Base-by-base conservation (phyloP, 2,797 vertebrate genomes). In the Gallinago solitaria region DNA sequence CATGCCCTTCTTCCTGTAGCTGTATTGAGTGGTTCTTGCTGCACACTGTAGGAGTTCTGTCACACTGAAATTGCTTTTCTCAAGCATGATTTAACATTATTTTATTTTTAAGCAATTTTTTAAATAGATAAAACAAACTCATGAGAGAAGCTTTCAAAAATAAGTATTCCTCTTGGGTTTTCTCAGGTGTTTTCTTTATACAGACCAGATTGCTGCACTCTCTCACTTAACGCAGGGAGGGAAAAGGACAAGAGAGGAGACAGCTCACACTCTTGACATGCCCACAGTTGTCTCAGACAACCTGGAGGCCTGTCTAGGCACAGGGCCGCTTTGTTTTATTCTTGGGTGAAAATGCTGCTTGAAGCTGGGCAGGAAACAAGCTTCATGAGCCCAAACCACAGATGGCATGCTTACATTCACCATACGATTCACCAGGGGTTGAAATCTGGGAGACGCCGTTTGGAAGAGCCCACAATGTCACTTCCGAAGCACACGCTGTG, bases 361-460 rank as follows among this genome's bases (percentile, higher is more conserved):
- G 91, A 77, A 93, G 57, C n/a, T 92, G 65, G 68, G 65, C 79
- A 89, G 73, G 21, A 87, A 90, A 91, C 32, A 61, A 81, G 61
- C 53, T 90, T 83, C 56, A 54, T 0, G 1, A 95, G 91, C 71
- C 80, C 88, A 95, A 80, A 94, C 21, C 77, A 95, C 95, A 96
- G 96, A 77, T 48, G 94, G 95, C 78, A 91, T 0, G 16, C 90
- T 92, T 85, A 86, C 68, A 69, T 89, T 87, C 61, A 80, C 9
- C 32, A 24, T 43, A 50, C 2, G 9, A 19, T 74, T 79, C 83
- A 89, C 14, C 54, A 48, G n/a, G 59, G 33, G 23, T 18, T 39
- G 75, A 77, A 96, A 89, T 54, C 78, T 87, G 81, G 51, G 53
- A 90, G 65, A 93, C 21, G 33, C 41, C 75, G 74, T 77, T 95